phyloP scores from a whole-genome alignment of 2,888 invertebrate species.

The Hirtodrosophila alboralis region DNA sequence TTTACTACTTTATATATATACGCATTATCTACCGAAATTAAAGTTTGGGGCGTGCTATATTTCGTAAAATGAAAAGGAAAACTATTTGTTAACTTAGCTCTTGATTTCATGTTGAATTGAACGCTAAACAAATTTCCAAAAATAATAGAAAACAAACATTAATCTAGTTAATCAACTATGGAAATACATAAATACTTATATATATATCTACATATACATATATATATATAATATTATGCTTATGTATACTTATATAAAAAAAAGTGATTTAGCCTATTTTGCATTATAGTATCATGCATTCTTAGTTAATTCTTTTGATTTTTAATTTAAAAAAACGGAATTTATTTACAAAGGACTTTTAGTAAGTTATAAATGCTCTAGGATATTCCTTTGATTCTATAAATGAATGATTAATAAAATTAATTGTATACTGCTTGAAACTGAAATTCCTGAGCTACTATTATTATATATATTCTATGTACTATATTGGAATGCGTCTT shows the following conservation, averaged over 20 bases:
- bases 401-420: slow-evolving; percentile 28
- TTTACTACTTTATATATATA: slow-evolving; percentile 19
- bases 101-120: background rate
- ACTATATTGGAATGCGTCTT: slow-evolving; percentile 25
- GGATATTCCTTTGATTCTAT: background rate
- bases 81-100: slow-evolving; percentile 7
- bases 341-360: slow-evolving; percentile 18
- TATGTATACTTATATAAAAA: slow-evolving; percentile 1
- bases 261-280: slow-evolving; percentile 46
- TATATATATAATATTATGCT: slow-evolving; percentile 28
- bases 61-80: slow-evolving; percentile 9
- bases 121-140: background rate
- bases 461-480: background rate
- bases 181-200: slow-evolving; percentile 26
- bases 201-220: slow-evolving; percentile 35
- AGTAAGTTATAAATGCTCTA: slow-evolving; percentile 4
- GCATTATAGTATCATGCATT: slow-evolving; percentile 18
- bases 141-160: background rate
- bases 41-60: slow-evolving; percentile 9
- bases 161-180: slow-evolving; percentile 8
- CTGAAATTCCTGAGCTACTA: slow-evolving; percentile 43
- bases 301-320: slow-evolving; percentile 21
- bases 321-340: slow-evolving; percentile 16
- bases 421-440: slow-evolving; percentile 35
- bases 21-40: slow-evolving; percentile 11